These are phyloP conservation scores for Eupithecia centaureata DNA, from an alignment of 2,888 invertebrate species.

Conservation along the genomic window DNA sequence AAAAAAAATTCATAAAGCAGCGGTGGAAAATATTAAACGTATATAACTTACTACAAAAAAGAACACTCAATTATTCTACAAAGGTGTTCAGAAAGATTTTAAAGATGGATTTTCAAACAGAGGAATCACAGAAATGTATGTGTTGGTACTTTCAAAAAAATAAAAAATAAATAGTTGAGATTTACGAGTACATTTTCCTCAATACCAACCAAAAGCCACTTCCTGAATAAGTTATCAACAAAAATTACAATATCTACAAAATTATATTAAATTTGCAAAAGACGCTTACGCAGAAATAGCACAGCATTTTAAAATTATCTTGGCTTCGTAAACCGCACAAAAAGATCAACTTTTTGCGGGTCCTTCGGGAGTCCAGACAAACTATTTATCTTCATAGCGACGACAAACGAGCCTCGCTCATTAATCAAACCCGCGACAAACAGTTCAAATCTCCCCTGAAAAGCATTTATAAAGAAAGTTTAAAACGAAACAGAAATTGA, in stretches of 20 bases:
- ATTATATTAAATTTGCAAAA: neutral
- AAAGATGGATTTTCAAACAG: neutral
- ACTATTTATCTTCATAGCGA: conserved; percentile 63
- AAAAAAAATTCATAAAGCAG: neutral
- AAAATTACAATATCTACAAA: neutral
- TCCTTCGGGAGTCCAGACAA: conserved; percentile 34
- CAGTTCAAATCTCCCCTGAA: conserved; percentile 40
- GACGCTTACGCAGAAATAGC: conserved; percentile 4
- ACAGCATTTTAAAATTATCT: neutral
- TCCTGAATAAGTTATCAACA: neutral
- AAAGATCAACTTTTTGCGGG: conserved; percentile 38
- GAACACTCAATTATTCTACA: neutral
- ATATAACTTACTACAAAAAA: neutral
- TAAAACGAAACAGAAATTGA: conserved; percentile 25
- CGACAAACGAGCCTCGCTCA: conserved; percentile 55
- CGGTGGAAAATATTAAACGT: conserved; percentile 1
- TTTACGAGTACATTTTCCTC: neutral
- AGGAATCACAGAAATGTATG: neutral
- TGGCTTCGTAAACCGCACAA: conserved; percentile 1
- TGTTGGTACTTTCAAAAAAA: neutral
- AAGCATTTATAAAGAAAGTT: conserved; percentile 35
- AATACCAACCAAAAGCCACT: neutral
- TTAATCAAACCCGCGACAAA: conserved; percentile 58
- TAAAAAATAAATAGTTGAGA: neutral
- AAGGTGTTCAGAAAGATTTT: neutral